Evolutionary conservation across 1,140 invertebrate species (phyloP).

Genomic region (Drosophila ogumai): DNA sequence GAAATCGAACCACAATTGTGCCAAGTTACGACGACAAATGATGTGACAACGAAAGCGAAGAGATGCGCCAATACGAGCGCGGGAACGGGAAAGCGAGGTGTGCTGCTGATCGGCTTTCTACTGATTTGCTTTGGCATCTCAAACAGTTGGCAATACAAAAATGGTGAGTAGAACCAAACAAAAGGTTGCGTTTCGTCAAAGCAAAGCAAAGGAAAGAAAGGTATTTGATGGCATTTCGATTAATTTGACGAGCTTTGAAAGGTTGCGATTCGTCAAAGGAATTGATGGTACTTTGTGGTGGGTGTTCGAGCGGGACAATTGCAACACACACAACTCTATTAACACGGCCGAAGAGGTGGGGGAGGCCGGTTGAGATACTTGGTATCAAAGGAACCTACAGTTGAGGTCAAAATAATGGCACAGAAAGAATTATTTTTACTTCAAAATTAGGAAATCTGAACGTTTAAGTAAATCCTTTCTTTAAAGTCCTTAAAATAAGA

Average conservation of each 20-base stretch:
- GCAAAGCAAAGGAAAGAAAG: conserved; percentile 23
- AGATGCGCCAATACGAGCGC: conserved; percentile 39
- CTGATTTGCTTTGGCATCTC: conserved; percentile 61
- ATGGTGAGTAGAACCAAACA: conserved; percentile 55
- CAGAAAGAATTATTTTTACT: too few relatives aligned
- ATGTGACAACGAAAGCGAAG: conserved; percentile 33
- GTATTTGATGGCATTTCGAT: conserved; percentile 49
- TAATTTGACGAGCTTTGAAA: conserved; percentile 29
- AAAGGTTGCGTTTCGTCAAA: conserved; percentile 11
- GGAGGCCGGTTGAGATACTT: neutral
- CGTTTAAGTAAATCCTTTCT: too few relatives aligned
- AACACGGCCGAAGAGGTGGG: conserved; percentile 4
- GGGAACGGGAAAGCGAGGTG: conserved; percentile 4
- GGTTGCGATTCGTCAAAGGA: conserved; percentile 20
- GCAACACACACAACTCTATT: conserved; percentile 46
- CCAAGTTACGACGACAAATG: conserved; percentile 48
- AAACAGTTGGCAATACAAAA: conserved; percentile 69
- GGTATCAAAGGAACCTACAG: neutral
- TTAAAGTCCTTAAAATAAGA: too few relatives aligned
- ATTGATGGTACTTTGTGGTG: conserved; percentile 14
- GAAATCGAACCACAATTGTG: conserved; percentile 67
- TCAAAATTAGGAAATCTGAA: too few relatives aligned
- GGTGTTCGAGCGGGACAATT: conserved; percentile 2
- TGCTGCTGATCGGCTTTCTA: conserved; percentile 56
- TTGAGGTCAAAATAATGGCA: too few relatives aligned